These are phyloP conservation scores for Suncus etruscus DNA, from an alignment of 2,113 vertebrate genomes.

Conservation along the genomic window DNA sequence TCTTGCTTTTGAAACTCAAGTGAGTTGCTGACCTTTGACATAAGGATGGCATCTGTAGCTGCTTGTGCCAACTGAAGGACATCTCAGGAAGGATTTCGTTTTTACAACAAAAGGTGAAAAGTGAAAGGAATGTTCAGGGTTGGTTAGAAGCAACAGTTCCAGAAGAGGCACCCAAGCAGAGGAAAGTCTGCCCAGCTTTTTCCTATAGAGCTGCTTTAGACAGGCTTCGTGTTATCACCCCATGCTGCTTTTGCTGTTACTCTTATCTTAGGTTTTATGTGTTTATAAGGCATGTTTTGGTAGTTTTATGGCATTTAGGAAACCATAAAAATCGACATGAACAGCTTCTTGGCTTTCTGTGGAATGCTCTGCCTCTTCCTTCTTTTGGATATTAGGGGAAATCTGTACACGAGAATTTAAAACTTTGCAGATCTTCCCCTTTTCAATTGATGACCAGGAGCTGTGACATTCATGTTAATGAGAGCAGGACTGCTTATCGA, in stretches of 20 bases:
- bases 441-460: not conserved
- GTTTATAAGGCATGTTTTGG: not conserved
- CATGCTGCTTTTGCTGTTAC: not conserved
- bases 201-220: not conserved
- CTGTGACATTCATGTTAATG: not conserved
- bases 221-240: not conserved
- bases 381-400: not conserved
- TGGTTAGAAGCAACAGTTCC: not conserved
- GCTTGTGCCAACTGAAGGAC: not conserved
- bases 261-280: not conserved
- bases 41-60: not conserved
- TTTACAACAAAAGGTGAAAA: not conserved
- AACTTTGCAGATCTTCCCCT: not conserved
- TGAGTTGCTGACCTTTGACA: too few relatives aligned
- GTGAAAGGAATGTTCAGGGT: not conserved
- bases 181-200: not conserved
- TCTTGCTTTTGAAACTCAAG: too few relatives aligned
- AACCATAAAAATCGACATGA: not conserved
- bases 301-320: not conserved
- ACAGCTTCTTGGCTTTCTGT: not conserved
- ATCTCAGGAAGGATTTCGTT: not conserved
- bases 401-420: not conserved
- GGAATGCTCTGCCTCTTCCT: too few relatives aligned
- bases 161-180: not conserved
- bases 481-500: accelerated